Evolutionary conservation across 1,140 invertebrate genomes (phyloP).

Genomic region (Armadillidium nasatum): DNA sequence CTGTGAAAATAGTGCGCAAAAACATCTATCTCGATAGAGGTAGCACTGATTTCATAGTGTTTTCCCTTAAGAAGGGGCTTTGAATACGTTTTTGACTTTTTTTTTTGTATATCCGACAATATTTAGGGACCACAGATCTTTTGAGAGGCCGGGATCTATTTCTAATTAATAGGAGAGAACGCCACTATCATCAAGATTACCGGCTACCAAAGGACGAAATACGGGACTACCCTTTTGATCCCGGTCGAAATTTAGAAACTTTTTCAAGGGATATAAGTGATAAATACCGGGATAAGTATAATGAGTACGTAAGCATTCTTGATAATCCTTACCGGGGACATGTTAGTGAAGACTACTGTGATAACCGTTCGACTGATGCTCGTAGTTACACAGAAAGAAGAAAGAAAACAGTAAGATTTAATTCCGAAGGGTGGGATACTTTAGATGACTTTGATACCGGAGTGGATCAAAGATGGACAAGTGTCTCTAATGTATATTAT

Average conservation of each 20-base stretch:
- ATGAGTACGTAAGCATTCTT: conserved; percentile 40
- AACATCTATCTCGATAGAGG: too few relatives aligned
- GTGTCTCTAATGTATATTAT: conserved; percentile 43
- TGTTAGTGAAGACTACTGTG: conserved; percentile 44
- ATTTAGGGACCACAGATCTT: conserved; percentile 1
- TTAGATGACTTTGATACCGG: conserved; percentile 34
- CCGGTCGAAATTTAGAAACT: conserved; percentile 34
- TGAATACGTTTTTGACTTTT: background rate
- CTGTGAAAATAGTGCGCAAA: too few relatives aligned
- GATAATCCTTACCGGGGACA: conserved; percentile 39
- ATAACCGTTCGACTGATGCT: conserved; percentile 44
- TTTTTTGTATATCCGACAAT: background rate
- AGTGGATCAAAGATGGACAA: conserved; percentile 43
- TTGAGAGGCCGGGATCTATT: background rate
- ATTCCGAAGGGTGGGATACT: conserved; percentile 45
- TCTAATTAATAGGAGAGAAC: conserved; percentile 35
- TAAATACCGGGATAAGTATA: conserved; percentile 42
- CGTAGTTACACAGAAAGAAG: conserved; percentile 44
- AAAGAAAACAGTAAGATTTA: conserved; percentile 45
- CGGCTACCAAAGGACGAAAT: conserved; percentile 45
- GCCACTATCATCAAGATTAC: conserved; percentile 44
- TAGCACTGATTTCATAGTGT: too few relatives aligned
- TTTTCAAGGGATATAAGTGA: conserved; percentile 38
- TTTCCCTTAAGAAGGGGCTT: too few relatives aligned
- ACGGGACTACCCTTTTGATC: conserved; percentile 37